Evolutionary conservation across 2,113 vertebrate species (phyloP).

Genomic region (Rhineura floridana): DNA sequence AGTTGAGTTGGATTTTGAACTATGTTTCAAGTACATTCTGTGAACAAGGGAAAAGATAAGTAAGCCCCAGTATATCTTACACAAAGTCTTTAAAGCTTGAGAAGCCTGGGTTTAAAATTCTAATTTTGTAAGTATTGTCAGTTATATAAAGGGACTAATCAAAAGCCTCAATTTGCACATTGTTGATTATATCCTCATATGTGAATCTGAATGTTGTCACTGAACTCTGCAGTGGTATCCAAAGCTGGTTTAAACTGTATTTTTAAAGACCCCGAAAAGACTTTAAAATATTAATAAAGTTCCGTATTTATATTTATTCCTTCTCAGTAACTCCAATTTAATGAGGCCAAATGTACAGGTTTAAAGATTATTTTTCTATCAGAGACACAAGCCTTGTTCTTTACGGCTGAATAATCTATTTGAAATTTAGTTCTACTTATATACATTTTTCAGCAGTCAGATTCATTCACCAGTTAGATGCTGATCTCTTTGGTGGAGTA

Average conservation of each 20-base stretch:
- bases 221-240: neutral
- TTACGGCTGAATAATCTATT: slow-evolving; percentile 14
- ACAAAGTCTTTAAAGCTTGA: slow-evolving; percentile 20
- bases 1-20: slow-evolving; percentile 31
- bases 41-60: neutral
- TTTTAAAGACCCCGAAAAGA: neutral
- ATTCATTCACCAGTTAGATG: slow-evolving; percentile 18
- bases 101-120: slow-evolving; percentile 25
- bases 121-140: neutral
- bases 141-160: slow-evolving; percentile 14
- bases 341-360: slow-evolving; percentile 4
- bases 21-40: slow-evolving; percentile 7
- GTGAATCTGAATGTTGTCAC: neutral
- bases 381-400: neutral
- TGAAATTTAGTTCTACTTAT: slow-evolving; percentile 8
- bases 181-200: slow-evolving; percentile 7
- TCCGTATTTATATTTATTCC: neutral
- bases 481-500: slow-evolving; percentile 14
- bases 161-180: slow-evolving; percentile 21
- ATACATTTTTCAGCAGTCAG: neutral
- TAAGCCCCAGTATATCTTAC: slow-evolving; percentile 12
- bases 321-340: neutral
- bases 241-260: neutral
- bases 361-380: slow-evolving; percentile 16
- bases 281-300: slow-evolving; percentile 12